A percentile compares a stretch with the other conserved stretches of the same genome.
Evolutionary conservation across 2,797 vertebrate species (phyloP).

Genomic region (Ctenosaura bakeri): DNA sequence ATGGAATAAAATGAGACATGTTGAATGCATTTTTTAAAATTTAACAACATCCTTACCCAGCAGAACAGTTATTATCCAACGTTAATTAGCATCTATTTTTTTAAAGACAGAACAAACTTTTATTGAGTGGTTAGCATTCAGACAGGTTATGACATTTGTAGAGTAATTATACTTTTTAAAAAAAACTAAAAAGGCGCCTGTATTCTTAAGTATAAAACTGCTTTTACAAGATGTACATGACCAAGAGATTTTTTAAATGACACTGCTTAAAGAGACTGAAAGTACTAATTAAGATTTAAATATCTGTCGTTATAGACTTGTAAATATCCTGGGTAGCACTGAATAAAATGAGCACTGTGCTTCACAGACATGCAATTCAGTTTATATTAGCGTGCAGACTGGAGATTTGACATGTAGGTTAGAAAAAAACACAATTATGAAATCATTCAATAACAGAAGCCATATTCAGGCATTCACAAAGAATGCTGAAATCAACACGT

Average conservation of each 20-base stretch:
- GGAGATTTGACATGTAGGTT: not conserved
- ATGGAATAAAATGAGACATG: constrained; percentile 36
- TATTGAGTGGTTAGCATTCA: constrained; percentile 69
- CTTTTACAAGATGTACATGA: constrained; percentile 73
- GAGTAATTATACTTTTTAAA: constrained; percentile 70
- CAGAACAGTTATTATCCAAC: constrained; percentile 48
- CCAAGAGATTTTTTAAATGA: constrained; percentile 71
- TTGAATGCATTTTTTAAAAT: constrained; percentile 38
- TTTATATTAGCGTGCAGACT: not conserved
- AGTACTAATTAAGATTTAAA: constrained; percentile 76
- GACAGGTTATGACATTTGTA: constrained; percentile 69
- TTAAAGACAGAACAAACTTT: constrained; percentile 69
- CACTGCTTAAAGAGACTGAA: constrained; percentile 68
- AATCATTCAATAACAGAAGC: not conserved
- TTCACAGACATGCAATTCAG: constrained; percentile 44
- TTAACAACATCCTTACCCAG: constrained; percentile 62
- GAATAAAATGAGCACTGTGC: constrained; percentile 44
- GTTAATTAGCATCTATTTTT: constrained; percentile 64
- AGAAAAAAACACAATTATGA: not conserved
- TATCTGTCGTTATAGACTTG: constrained; percentile 65
- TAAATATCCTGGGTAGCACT: constrained; percentile 60
- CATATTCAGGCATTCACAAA: too few relatives aligned
- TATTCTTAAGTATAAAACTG: constrained; percentile 71
- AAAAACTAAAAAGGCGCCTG: constrained; percentile 67
- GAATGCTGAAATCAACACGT: too few relatives aligned